Evolutionary conservation across 2,797 vertebrate genomes (phyloP).

Genomic region (Acanthis flammea): DNA sequence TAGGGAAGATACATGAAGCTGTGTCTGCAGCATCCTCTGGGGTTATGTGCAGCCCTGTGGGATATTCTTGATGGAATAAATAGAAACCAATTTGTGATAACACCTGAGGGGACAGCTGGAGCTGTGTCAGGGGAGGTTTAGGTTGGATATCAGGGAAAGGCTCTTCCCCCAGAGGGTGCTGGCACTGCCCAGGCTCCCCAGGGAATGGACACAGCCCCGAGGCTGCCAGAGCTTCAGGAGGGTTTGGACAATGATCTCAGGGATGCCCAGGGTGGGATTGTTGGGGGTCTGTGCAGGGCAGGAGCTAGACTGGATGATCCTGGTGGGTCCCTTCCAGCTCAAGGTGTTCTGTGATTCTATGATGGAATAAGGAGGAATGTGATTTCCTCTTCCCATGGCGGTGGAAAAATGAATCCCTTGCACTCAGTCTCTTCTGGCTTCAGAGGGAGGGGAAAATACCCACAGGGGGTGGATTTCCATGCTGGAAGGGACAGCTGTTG

Average conservation of each 20-base stretch:
- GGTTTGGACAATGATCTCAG: accelerated
- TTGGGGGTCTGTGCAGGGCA: not conserved
- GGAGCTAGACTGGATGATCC: not conserved
- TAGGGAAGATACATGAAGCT: not conserved
- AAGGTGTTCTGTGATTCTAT: not conserved
- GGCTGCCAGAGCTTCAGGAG: not conserved
- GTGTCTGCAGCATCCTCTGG: not conserved
- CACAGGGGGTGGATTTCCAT: not conserved
- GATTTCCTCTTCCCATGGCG: not conserved
- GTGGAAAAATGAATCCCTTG: not conserved
- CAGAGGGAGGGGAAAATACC: not conserved
- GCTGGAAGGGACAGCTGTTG: not conserved
- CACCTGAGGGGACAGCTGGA: not conserved
- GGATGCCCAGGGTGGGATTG: not conserved
- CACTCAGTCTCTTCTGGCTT: not conserved
- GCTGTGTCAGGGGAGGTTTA: not conserved
- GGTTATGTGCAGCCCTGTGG: not conserved
- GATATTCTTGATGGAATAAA: not conserved
- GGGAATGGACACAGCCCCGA: accelerated
- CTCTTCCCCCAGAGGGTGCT: not conserved
- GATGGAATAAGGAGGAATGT: not conserved
- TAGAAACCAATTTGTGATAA: not conserved
- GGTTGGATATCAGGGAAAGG: not conserved
- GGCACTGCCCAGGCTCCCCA: not conserved
- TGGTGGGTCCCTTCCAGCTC: too few species aligned